Evolutionary conservation across 2,113 vertebrate species (phyloP).

Genomic region (Microcebus tavaratra): DNA sequence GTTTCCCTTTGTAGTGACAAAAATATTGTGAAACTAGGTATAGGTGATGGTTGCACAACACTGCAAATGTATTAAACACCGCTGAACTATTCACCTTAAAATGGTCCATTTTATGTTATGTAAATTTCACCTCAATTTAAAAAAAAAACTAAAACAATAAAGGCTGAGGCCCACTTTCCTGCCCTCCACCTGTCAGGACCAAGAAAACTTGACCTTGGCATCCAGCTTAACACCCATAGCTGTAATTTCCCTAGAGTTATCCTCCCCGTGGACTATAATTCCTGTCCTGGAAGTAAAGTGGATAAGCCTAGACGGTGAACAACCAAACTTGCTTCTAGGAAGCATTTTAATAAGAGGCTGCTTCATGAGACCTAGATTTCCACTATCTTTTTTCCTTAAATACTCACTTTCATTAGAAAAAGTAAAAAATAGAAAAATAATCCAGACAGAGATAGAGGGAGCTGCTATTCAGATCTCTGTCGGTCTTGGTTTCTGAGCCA

Average conservation of each 20-base stretch:
- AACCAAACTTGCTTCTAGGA: neutral
- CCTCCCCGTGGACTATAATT: neutral
- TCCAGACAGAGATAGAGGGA: neutral
- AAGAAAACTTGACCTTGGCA: neutral
- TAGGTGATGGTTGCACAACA: neutral
- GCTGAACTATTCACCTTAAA: neutral
- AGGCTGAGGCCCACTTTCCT: neutral
- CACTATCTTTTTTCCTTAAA: neutral
- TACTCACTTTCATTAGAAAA: neutral
- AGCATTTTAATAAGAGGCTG: neutral
- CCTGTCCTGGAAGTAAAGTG: neutral
- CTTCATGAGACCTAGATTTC: neutral
- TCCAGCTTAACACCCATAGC: neutral
- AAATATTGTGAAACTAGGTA: neutral
- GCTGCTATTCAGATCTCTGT: neutral
- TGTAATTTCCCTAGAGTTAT: neutral
- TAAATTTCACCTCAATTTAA: neutral
- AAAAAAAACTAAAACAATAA: neutral
- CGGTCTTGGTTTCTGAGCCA: neutral
- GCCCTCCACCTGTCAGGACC: neutral
- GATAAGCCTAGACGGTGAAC: rapidly evolving
- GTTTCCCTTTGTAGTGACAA: neutral
- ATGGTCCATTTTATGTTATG: neutral
- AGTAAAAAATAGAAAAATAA: neutral
- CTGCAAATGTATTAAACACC: rapidly evolving